A percentile compares a stretch with the other conserved stretches of the same genome.
phyloP scores from a whole-genome alignment of 1,140 invertebrate species.

The Trichonephila clavipes region DNA sequence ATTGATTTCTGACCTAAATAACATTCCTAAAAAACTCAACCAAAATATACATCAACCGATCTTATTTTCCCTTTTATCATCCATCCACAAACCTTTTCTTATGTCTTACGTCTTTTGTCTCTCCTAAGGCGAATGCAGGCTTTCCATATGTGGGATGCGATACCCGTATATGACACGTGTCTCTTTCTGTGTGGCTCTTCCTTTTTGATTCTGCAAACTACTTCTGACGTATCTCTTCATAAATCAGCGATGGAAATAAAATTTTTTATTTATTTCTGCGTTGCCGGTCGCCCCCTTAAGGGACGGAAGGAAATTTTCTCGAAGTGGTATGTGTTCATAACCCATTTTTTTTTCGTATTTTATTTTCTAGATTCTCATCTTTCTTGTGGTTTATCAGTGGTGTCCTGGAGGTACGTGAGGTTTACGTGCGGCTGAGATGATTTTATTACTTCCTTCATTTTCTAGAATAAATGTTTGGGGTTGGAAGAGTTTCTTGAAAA shows the following conservation, averaged over 20 bases:
- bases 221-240: conserved; percentile 27
- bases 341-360: neutral
- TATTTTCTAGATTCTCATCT: neutral
- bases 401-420: neutral
- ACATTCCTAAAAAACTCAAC: too few species aligned
- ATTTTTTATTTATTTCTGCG: conserved; percentile 31
- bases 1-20: too few species aligned
- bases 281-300: neutral
- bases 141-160: neutral
- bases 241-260: conserved; percentile 33
- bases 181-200: neutral
- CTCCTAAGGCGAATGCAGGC: neutral
- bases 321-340: neutral
- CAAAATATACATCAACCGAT: too few species aligned
- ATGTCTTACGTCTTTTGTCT: neutral
- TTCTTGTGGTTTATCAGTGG: neutral
- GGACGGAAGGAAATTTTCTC: neutral
- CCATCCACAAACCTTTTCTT: neutral
- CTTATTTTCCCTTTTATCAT: neutral
- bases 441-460: conserved; percentile 16
- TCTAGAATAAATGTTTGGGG: neutral
- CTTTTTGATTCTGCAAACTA: neutral
- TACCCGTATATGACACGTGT: conserved; percentile 30
- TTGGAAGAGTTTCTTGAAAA: neutral
- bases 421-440: neutral